Percentiles rank a stretch among this genome's conserved stretches.
Evolutionary conservation across 2,113 vertebrate genomes (phyloP).

Genomic region (Pan troglodytes): NHGRI_mPanTro3-v2.1_pri NC_072401.2:184189001-184189500

Average conservation of each 20-base stretch:
- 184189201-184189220: accelerated
- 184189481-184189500: background rate
- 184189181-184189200: accelerated
- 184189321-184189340: background rate
- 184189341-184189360: background rate
- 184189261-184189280: background rate
- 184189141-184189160: background rate
- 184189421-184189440: background rate
- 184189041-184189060: no score
- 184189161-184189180: background rate
- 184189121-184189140: background rate
- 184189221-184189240: background rate
- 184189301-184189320: background rate
- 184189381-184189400: background rate
- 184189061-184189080: accelerated
- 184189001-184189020: no score
- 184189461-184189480: background rate
- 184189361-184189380: background rate
- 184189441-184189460: background rate
- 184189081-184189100: no score
- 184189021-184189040: no score
- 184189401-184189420: background rate
- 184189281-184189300: background rate
- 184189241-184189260: accelerated
- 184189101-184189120: no score